Evolutionary conservation across 2,113 vertebrate genomes (phyloP).

Genomic region (Tetrao urogallus): DNA sequence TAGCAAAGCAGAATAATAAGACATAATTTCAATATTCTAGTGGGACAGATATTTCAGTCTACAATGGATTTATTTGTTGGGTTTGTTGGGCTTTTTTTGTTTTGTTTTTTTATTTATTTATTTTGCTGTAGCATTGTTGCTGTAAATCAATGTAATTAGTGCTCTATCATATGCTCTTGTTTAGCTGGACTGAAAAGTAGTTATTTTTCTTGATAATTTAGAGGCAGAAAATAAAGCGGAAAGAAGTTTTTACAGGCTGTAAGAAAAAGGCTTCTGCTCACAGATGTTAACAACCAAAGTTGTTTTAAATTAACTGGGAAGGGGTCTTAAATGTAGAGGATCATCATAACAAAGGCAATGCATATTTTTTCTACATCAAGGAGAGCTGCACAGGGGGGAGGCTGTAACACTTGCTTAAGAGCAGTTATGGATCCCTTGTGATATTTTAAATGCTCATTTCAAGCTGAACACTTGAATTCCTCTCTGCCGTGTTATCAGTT

Average conservation of each 20-base stretch:
- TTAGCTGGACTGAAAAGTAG: not conserved
- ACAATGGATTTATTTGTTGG: not conserved
- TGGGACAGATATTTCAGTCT: not conserved
- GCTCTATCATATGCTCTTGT: not conserved
- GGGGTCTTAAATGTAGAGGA: not conserved
- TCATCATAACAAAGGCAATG: conserved; percentile 3
- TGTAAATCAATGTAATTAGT: not conserved
- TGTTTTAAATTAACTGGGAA: not conserved
- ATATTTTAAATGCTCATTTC: conserved; percentile 32
- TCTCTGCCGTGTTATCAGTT: not conserved
- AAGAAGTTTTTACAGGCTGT: not conserved
- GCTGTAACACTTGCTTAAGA: not conserved
- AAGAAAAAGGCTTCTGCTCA: not conserved
- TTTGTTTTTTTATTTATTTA: not conserved
- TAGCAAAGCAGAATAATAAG: not conserved
- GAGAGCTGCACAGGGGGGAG: not conserved
- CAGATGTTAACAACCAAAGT: not conserved
- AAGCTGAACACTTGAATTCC: not conserved
- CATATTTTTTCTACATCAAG: not conserved
- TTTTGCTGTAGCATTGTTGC: not conserved
- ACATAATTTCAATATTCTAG: not conserved
- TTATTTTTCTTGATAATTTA: not conserved
- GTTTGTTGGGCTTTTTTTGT: not conserved
- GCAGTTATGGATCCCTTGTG: not conserved
- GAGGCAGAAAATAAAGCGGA: not conserved